phyloP scores from a whole-genome alignment of 2,888 invertebrate genomes.

The Drosophila nr. fundita region DNA sequence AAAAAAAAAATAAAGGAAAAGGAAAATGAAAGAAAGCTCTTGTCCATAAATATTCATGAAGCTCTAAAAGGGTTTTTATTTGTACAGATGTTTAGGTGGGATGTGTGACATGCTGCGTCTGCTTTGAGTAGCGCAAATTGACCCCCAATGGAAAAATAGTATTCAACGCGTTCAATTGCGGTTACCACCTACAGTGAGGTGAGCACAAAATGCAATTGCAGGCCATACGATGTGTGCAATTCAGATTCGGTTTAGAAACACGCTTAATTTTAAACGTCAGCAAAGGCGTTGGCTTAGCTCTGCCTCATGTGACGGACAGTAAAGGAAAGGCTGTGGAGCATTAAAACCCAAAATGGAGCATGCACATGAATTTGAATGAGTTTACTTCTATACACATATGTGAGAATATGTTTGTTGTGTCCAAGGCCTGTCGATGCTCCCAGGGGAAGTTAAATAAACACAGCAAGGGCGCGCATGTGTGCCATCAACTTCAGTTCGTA shows the following conservation, averaged over 20 bases:
- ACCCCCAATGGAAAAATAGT: slow-evolving; percentile 62
- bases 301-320: background rate
- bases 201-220: slow-evolving; percentile 67
- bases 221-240: slow-evolving; percentile 46
- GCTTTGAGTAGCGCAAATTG: slow-evolving; percentile 31
- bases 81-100: slow-evolving; percentile 51
- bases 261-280: slow-evolving; percentile 64
- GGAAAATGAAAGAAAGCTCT: slow-evolving; percentile 35
- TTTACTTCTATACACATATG: slow-evolving; percentile 23
- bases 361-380: slow-evolving; percentile 77
- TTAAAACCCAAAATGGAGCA: slow-evolving; percentile 38
- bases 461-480: slow-evolving; percentile 72
- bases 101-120: slow-evolving; percentile 13
- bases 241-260: slow-evolving; percentile 7
- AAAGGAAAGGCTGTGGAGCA: background rate
- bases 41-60: slow-evolving; percentile 79
- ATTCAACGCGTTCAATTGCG: slow-evolving; percentile 29
- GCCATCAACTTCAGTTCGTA: slow-evolving; percentile 56
- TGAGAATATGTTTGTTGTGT: slow-evolving; percentile 14
- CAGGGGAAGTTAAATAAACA: slow-evolving; percentile 61
- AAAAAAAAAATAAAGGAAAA: slow-evolving; percentile 21
- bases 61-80: slow-evolving; percentile 71
- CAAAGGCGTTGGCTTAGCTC: slow-evolving; percentile 42
- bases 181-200: background rate
- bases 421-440: slow-evolving; percentile 47